Percentiles rank a stretch among this genome's conserved stretches.
Evolutionary conservation across 2,888 invertebrate species (phyloP).

Genomic region (Sminthurides aquaticus): DNA sequence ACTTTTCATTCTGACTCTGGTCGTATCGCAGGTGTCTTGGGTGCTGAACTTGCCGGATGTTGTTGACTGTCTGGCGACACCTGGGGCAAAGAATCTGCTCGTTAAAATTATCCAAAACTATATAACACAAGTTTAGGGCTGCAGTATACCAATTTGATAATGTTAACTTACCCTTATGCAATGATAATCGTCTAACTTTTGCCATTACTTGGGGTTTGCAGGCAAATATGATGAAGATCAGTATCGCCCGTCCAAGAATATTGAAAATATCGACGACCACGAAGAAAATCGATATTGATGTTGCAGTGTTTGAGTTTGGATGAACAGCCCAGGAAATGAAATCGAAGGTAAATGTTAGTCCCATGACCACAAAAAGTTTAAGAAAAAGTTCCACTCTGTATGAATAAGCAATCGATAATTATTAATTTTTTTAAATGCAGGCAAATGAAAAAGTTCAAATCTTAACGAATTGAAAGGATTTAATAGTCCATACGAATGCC

Average conservation of each 20-base stretch:
- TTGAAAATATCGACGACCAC: constrained; percentile 11
- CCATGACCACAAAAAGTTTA: constrained; percentile 21
- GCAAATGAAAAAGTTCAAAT: too few relatives aligned
- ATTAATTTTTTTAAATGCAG: too few relatives aligned
- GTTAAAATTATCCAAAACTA: background rate
- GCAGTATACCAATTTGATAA: too few relatives aligned
- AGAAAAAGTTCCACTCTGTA: constrained; percentile 15
- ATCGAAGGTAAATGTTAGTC: constrained; percentile 9
- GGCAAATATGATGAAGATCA: constrained; percentile 17
- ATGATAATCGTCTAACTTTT: background rate
- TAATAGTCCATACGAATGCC: constrained; percentile 4
- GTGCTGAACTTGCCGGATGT: background rate
- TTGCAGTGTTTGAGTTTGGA: background rate
- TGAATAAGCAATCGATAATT: background rate
- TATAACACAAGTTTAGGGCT: background rate
- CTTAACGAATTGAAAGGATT: too few relatives aligned
- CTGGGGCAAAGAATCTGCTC: background rate
- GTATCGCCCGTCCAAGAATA: constrained; percentile 6
- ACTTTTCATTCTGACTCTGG: background rate
- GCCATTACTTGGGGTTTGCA: constrained; percentile 10
- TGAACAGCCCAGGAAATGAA: constrained; percentile 14
- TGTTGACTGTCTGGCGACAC: background rate
- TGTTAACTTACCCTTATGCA: background rate
- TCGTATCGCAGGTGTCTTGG: background rate
- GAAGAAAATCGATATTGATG: background rate